These are phyloP conservation scores for Virgularia gustaviana DNA, from an alignment of 92 coral and sea anemone genomes.

Conservation along the genomic window DNA sequence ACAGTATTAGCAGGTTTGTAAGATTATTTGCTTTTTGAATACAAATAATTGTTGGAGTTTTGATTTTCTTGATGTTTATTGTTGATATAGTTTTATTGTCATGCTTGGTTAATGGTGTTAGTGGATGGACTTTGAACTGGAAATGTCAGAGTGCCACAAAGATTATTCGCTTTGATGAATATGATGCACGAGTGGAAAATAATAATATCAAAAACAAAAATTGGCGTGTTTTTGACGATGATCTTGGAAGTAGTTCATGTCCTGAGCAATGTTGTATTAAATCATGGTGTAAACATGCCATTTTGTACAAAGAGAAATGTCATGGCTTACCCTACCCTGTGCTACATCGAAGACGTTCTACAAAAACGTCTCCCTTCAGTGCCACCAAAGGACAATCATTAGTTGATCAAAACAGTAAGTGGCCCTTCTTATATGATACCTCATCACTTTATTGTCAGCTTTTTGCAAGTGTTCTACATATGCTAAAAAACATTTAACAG, in stretches of 20 bases:
- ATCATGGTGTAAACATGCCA: constrained; percentile 70
- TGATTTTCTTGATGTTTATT: background rate
- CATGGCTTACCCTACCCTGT: constrained; percentile 32
- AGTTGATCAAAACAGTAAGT: too few relatives aligned
- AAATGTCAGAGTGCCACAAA: constrained; percentile 7
- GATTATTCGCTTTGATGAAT: constrained; percentile 27
- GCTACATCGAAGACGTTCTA: constrained; percentile 15
- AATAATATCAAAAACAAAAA: background rate
- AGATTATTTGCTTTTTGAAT: background rate
- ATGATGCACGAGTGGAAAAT: background rate
- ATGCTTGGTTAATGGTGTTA: background rate
- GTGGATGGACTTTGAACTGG: background rate
- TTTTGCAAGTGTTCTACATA: too few relatives aligned
- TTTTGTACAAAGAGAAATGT: constrained; percentile 50
- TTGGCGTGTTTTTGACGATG: background rate
- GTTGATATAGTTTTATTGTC: background rate
- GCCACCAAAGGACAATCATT: too few relatives aligned
- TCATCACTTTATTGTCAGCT: too few relatives aligned
- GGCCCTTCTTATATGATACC: too few relatives aligned
- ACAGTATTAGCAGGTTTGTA: constrained; percentile 24
- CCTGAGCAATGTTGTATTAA: constrained; percentile 67
- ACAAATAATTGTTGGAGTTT: background rate
- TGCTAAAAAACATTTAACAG: too few relatives aligned
- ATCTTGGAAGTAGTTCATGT: constrained; percentile 31
- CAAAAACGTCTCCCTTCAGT: too few relatives aligned